phyloP scores from a whole-genome alignment of 2,113 vertebrate genomes.

The Limnothrissa miodon region DNA sequence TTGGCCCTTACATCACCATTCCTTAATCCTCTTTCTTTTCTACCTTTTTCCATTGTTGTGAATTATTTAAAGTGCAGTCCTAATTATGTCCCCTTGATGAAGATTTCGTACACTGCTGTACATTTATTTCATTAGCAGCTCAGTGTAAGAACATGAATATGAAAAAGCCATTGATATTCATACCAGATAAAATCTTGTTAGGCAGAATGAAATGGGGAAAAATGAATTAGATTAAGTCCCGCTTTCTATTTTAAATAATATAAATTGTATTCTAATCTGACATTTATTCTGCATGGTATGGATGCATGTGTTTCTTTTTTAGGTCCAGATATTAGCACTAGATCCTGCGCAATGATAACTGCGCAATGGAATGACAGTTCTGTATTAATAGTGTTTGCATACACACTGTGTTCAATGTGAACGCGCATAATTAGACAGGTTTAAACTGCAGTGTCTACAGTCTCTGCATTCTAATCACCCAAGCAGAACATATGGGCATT shows the following conservation, averaged over 20 bases:
- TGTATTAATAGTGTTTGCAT: not conserved
- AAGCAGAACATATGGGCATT: not conserved
- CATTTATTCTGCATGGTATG: not conserved
- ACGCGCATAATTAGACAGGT: not conserved
- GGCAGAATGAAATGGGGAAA: not conserved
- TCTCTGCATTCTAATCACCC: not conserved
- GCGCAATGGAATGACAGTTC: not conserved
- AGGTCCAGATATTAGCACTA: not conserved
- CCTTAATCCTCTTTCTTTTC: not conserved
- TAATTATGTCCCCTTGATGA: not conserved
- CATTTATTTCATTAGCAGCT: not conserved
- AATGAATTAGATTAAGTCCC: not conserved
- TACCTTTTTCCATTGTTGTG: not conserved
- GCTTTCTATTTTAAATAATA: not conserved
- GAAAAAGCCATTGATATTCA: not conserved
- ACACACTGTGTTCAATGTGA: not conserved
- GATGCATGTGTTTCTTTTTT: not conserved
- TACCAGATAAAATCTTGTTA: not conserved
- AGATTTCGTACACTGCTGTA: not conserved
- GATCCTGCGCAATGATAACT: not conserved
- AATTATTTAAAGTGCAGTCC: not conserved
- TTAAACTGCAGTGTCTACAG: not conserved
- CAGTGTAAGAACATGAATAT: conserved; percentile 7
- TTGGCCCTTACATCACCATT: not conserved
- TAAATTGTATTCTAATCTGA: not conserved